A percentile compares a stretch with the other conserved stretches of the same genome.
These are phyloP conservation scores for Ginglymostoma cirratum DNA, from an alignment of 2,113 vertebrate genomes.

Conservation along the genomic window DNA sequence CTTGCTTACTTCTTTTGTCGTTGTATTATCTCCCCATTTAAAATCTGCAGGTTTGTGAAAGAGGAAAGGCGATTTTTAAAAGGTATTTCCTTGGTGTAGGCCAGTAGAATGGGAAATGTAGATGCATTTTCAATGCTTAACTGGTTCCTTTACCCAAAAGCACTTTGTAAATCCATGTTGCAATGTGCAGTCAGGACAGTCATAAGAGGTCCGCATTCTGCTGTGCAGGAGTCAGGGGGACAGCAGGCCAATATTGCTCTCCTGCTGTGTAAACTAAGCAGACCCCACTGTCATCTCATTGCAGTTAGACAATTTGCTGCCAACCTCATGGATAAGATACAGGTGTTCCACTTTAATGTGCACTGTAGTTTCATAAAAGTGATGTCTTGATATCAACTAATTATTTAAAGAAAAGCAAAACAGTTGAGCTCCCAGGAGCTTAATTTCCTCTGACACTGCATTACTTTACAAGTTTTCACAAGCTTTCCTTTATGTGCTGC, in stretches of 20 bases:
- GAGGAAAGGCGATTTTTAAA: background rate
- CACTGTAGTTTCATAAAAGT: background rate
- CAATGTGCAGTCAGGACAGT: too few species aligned
- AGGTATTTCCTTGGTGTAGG: background rate
- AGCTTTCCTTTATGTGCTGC: background rate
- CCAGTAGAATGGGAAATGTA: background rate
- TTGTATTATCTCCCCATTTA: background rate
- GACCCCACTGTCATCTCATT: background rate
- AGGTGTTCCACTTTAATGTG: background rate
- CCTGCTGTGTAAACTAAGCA: background rate
- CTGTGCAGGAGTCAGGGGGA: background rate
- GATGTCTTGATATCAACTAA: background rate
- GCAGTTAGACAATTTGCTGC: background rate
- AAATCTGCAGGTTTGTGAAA: background rate
- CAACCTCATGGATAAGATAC: background rate
- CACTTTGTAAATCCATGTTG: background rate
- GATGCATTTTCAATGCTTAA: background rate
- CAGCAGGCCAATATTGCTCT: background rate
- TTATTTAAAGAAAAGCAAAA: background rate
- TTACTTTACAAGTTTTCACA: background rate
- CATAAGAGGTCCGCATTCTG: background rate
- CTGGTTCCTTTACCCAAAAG: background rate
- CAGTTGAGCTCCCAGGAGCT: background rate
- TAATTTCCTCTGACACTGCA: constrained; percentile 1
- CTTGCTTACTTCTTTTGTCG: background rate